Evolutionary conservation across 1,140 invertebrate species (phyloP), one percentile per base, ranked within the genome.

Genomic region (Eciton burchellii): DNA sequence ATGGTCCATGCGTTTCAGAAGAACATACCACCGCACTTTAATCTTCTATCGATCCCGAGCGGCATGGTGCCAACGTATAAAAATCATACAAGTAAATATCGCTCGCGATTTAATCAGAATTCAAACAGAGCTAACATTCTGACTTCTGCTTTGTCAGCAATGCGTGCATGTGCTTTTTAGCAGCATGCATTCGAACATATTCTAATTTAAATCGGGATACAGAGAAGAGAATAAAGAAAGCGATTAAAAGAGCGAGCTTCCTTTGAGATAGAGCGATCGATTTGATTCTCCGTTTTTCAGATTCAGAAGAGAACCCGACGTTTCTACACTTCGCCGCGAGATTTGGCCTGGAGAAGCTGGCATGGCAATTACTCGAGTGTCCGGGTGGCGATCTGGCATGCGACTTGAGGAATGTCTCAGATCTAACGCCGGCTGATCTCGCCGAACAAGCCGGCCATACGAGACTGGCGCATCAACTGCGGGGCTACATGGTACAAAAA

Each of bases 301-400:
- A 95, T 90, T 95, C 96, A 21, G 97, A 98, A 91, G 97, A 98
- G 89, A 97, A 97, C 90, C 98, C 98, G 1, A 98, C 97, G 0
- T 91, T 98, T 26, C 94, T 99, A 8, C 98, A 99, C 91, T 98
- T 98, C 92, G 96, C 97, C 0, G 97, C 97, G 0, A 95, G 96
- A 68, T 98, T 97, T 91, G 98, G 98, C 0, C 93, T 98, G 63
- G 97, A 97, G 90, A 96, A 97, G 82, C 94, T 98, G 8, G 96
- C 96, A 47, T 97, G 97, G 95, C 96, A 96, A 89, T 92, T 99
- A 35, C 92, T 98, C 82, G 97, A 98, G 84, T 97, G 97, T 91
- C 97, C 97, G 0, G 97, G 97, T 0, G 97, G 97, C 6, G 96
- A 97, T 74, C 94, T 96, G 0, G 97, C 97, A 0, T 97, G 96